Conservation (phyloP, 1,140 invertebrate species). For the Bilobella aurantiaca region DNA sequence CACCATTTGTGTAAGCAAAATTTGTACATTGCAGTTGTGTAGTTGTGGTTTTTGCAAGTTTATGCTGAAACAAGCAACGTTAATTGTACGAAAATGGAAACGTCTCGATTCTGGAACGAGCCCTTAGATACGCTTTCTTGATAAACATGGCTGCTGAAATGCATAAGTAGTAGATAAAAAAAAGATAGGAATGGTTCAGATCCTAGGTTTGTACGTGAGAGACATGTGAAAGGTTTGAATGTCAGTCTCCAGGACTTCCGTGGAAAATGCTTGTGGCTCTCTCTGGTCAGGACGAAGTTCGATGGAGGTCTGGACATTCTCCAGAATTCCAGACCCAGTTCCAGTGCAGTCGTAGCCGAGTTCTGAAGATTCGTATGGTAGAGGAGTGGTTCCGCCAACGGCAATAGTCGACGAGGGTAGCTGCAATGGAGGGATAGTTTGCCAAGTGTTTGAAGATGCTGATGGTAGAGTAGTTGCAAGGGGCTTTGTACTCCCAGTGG, state of each 20-base stretch:
- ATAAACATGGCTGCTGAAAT: background rate
- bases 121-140: background rate
- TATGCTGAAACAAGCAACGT: no score
- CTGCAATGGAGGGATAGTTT: no score
- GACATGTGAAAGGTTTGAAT: constrained; percentile 54
- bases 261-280: constrained; percentile 34
- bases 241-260: constrained; percentile 50
- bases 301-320: background rate
- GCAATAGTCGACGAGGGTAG: no score
- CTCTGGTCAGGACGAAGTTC: background rate
- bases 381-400: no score
- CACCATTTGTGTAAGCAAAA: background rate
- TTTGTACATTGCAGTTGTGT: background rate
- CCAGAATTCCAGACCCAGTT: no score
- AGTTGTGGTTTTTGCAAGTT: background rate
- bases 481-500: constrained; percentile 9
- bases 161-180: background rate
- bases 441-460: background rate
- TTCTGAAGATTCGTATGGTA: no score
- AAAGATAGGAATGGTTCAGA: constrained; percentile 38
- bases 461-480: background rate
- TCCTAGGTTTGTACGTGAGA: constrained; percentile 54
- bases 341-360: no score
- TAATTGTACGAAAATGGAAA: no score
- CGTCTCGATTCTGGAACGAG: background rate